A percentile compares a stretch with the other conserved stretches of the same genome.
These are phyloP conservation scores for Plestiodon gilberti DNA, from an alignment of 2,113 vertebrate genomes.

Conservation along the genomic window DNA sequence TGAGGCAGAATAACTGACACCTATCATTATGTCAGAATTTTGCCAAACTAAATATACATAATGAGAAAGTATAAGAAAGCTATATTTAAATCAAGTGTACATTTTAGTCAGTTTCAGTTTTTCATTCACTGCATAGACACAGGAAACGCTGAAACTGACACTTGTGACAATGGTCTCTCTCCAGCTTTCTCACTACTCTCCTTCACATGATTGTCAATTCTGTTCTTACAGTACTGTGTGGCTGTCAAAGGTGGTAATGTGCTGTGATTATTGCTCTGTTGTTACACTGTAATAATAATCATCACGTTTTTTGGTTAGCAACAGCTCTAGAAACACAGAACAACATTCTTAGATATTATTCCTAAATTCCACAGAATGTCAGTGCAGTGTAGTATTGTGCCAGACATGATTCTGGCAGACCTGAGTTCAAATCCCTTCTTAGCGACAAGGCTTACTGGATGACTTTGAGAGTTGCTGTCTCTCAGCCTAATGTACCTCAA, in stretches of 20 bases:
- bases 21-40: background rate
- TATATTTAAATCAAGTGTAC: background rate
- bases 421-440: background rate
- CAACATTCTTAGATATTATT: fast-evolving
- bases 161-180: conserved; percentile 57
- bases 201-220: conserved; percentile 12
- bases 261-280: background rate
- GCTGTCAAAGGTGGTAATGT: background rate
- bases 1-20: background rate
- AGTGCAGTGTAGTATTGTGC: background rate
- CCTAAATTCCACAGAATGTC: fast-evolving
- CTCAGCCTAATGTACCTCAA: background rate
- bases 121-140: background rate
- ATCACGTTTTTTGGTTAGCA: fast-evolving
- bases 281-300: background rate
- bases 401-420: background rate
- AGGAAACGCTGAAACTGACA: background rate
- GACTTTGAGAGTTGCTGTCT: background rate
- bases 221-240: background rate
- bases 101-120: background rate
- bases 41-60: background rate
- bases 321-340: fast-evolving
- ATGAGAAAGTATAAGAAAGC: background rate
- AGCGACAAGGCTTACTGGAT: background rate
- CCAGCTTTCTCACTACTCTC: conserved; percentile 40